Base-by-base conservation (phyloP, 2,797 vertebrate genomes). In the Brachyrhaphis roseni region DNA sequence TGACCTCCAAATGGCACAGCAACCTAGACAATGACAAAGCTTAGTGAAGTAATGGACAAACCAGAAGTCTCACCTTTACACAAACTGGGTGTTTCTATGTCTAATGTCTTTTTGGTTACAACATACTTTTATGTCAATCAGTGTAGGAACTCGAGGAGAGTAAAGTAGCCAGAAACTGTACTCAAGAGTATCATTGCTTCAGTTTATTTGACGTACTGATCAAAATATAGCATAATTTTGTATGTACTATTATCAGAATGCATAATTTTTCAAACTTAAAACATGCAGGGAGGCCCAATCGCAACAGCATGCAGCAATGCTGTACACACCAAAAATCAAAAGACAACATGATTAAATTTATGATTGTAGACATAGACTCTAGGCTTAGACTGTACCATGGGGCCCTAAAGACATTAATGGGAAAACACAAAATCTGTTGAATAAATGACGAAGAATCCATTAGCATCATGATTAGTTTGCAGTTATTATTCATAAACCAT, bases 401-500 rank as follows among this genome's bases (percentile, higher is more conserved):
- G 18, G 18, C 16, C 18, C 31, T 66, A 39, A 39, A 39, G 18
- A 66, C 34, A 23, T 66, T 36, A 39, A 23, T 66, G 20, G n/a
- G 46, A 51, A 26, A 31, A 36, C 4, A 72, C 45, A 18, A 36
- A 51, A 49, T 31, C 70, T 46, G 26, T 46, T 72, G 43, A 47
- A n/a, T 31, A 64, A 46, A 57, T 71, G 39, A 78, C 7, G 46
- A 43, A 45, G 16, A 41, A 68, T 84, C n/a, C 7, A 72, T 28
- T 57, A 23, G n/a, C 0, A 4, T 49, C 64, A 39, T 72, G 18
- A 51, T 71, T 36, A 3, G 10, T 76, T 62, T 18, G n/a, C 8
- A 10, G 31, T 34, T 1, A 31, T 55, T 78, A 78, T 78, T 66
- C 28, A 59, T 74, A 7, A 49, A 28, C 5, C 23, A 23, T 74